Evolutionary conservation across 2,888 invertebrate genomes (phyloP).

Genomic region (Lasioglossum lativentre): DNA sequence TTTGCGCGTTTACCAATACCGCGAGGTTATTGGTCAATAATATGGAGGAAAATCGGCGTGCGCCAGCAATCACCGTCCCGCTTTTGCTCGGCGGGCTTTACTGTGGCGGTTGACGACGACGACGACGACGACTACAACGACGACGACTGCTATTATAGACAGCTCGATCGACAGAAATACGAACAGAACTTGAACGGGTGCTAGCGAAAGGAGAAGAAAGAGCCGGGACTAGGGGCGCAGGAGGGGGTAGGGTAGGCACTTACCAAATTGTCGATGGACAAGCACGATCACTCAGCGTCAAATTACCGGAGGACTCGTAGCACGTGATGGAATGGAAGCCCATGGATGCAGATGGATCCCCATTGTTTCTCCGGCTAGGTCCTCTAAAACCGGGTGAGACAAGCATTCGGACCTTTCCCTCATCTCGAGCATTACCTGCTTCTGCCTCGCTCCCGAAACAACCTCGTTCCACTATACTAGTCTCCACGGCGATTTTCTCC

Average conservation of each 20-base stretch:
- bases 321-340: conserved; percentile 70
- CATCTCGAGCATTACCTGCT: conserved; percentile 52
- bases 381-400: conserved; percentile 55
- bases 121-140: conserved; percentile 2
- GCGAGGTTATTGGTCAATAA: conserved; percentile 72
- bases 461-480: conserved; percentile 27
- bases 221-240: conserved; percentile 13
- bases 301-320: conserved; percentile 51
- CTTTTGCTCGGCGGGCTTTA: conserved; percentile 33
- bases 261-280: conserved; percentile 77
- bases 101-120: neutral
- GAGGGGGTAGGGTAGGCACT: conserved; percentile 68
- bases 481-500: conserved; percentile 49
- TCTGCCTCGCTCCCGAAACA: conserved; percentile 40
- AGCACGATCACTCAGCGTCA: conserved; percentile 68
- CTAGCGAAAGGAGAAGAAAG: conserved; percentile 25
- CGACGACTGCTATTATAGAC: conserved; percentile 34
- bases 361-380: conserved; percentile 74
- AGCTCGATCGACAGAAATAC: conserved; percentile 30
- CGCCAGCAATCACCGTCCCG: conserved; percentile 37
- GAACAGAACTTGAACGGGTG: conserved; percentile 3
- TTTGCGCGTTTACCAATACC: conserved; percentile 57
- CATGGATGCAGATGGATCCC: conserved; percentile 77
- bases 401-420: conserved; percentile 61
- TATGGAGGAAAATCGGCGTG: conserved; percentile 58